These are phyloP conservation scores for Taenioides sp. DNA, from an alignment of 2,797 vertebrate genomes.

Conservation along the genomic window DNA sequence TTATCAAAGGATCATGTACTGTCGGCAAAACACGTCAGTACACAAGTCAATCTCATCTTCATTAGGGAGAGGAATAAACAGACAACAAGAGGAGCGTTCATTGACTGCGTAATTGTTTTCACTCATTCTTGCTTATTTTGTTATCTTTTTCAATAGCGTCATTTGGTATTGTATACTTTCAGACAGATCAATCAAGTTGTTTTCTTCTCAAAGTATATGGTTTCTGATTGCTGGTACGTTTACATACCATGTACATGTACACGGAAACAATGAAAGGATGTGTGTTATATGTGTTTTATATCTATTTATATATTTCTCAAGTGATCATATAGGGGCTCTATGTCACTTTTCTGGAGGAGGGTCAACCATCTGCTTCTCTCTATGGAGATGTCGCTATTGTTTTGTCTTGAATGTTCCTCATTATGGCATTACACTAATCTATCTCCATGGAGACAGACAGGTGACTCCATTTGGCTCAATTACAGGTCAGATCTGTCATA, in stretches of 20 bases:
- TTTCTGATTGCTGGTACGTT: neutral
- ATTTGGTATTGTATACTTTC: neutral
- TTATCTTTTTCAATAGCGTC: neutral
- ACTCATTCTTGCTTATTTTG: neutral
- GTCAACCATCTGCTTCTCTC: no score
- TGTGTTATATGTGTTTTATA: no score
- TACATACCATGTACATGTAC: neutral
- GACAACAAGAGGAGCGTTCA: neutral
- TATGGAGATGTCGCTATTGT: no score
- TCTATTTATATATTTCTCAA: no score
- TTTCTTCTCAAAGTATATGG: no score
- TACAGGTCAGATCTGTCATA: no score
- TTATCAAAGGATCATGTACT: constrained; percentile 11
- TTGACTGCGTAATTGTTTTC: neutral
- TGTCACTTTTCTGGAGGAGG: no score
- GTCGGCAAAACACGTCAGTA: constrained; percentile 28
- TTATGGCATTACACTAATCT: no score
- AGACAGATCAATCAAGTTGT: neutral
- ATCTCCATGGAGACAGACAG: no score
- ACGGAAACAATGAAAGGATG: neutral
- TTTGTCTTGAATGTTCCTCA: no score
- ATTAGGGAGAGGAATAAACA: neutral
- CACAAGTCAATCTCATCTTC: constrained; percentile 4
- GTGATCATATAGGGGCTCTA: no score
- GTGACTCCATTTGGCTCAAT: no score